phyloP scores from a whole-genome alignment of 2,888 invertebrate species.

The Deilephila elpenor region DNA sequence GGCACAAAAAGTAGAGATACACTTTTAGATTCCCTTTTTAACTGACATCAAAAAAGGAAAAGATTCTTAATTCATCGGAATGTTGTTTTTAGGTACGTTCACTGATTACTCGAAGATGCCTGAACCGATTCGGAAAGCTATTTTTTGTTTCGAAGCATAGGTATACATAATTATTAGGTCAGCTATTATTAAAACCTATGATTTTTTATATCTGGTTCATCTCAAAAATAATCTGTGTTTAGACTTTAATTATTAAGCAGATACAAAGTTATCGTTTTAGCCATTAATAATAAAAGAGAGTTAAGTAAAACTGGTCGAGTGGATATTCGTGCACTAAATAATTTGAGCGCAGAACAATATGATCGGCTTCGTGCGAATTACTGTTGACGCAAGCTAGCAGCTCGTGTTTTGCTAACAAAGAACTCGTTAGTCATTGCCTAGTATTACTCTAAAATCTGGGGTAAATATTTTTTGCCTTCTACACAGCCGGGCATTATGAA shows the following conservation, averaged over 20 bases:
- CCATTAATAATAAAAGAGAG: not conserved
- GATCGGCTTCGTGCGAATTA: constrained; percentile 50
- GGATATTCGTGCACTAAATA: constrained; percentile 65
- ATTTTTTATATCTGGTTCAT: too few relatives aligned
- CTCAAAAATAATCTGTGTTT: too few relatives aligned
- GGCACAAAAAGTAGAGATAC: too few relatives aligned
- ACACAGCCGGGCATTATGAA: constrained; percentile 18
- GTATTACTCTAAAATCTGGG: constrained; percentile 8
- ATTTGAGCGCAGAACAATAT: constrained; percentile 58
- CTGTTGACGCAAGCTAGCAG: constrained; percentile 45
- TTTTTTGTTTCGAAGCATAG: too few relatives aligned
- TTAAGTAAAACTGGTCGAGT: constrained; percentile 52
- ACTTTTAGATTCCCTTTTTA: too few relatives aligned
- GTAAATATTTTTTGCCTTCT: constrained; percentile 7
- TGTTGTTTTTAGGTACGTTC: too few relatives aligned
- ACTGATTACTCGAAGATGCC: too few relatives aligned
- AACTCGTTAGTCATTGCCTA: constrained; percentile 37
- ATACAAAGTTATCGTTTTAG: not conserved
- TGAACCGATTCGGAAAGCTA: too few relatives aligned
- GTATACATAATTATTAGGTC: too few relatives aligned
- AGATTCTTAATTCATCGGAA: too few relatives aligned
- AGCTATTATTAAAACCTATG: too few relatives aligned
- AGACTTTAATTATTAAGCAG: not conserved
- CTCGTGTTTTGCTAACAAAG: constrained; percentile 28
- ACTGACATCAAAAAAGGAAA: too few relatives aligned